Percentiles rank a stretch among this genome's conserved stretches.
These are phyloP conservation scores for Mallotus villosus DNA, from an alignment of 2,797 vertebrate species.

Conservation along the genomic window DNA sequence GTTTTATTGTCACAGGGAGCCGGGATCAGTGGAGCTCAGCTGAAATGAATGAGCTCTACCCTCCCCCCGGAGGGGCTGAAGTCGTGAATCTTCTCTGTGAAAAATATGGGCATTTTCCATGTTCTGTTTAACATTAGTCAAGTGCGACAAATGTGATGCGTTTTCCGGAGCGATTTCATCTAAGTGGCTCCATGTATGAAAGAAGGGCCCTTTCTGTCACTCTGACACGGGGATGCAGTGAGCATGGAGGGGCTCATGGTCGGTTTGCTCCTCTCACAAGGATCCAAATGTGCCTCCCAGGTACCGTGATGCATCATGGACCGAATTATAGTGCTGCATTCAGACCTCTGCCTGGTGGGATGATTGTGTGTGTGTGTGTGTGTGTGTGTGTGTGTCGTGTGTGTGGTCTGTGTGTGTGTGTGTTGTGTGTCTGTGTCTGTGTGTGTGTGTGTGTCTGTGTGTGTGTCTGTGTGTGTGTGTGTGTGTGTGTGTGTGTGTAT, in stretches of 20 bases:
- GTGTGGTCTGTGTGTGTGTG: not conserved
- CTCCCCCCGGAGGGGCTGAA: not conserved
- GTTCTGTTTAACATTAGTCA: slow-evolving; percentile 10
- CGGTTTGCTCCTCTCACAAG: slow-evolving; percentile 8
- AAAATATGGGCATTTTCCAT: slow-evolving; percentile 9
- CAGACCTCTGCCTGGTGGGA: not conserved
- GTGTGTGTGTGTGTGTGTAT: not conserved
- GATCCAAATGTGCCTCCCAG: slow-evolving; percentile 2
- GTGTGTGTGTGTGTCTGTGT: not conserved
- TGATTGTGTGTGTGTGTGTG: not conserved
- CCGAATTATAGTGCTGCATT: slow-evolving; percentile 3
- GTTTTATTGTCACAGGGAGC: not conserved
- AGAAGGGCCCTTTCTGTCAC: slow-evolving; percentile 6
- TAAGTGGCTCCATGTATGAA: slow-evolving; percentile 3
- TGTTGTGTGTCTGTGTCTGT: not conserved
- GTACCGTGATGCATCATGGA: not conserved
- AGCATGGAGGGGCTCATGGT: not conserved
- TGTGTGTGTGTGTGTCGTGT: slow-evolving; percentile 2
- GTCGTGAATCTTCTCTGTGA: not conserved
- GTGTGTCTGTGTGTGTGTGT: not conserved
- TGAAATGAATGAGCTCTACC: not conserved
- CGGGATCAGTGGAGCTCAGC: not conserved
- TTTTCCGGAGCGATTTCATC: not conserved
- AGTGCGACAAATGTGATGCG: slow-evolving; percentile 4
- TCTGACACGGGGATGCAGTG: not conserved